Base-by-base conservation (phyloP, 1,140 invertebrate species). In the Scaptomyza montana region DNA sequence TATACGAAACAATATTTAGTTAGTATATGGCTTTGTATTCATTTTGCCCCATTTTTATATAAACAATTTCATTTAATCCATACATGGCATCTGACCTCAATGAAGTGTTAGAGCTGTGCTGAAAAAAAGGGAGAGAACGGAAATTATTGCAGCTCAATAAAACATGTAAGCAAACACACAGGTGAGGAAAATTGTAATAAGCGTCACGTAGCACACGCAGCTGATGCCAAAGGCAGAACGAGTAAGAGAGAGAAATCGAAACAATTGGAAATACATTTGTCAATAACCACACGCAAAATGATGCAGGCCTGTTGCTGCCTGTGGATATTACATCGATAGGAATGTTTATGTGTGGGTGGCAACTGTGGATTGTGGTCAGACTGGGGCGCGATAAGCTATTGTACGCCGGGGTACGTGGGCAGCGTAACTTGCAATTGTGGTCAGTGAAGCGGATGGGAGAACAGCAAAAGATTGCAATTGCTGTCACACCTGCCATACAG, bases 181-280 rank as follows among this genome's bases (percentile, higher is more conserved):
- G 47, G 19, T 45, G 49, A 64, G 61, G 47, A 60, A 62, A 76
- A 72, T 76, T 82, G 57, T 80, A 78, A 84, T 72, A 81, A 78
- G 65, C 46, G 36, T 56, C 68, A 66, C 73, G 65, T 82, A 78
- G 36, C 78, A 36, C 33, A 73, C 78, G 41, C 46, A 67, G 51
- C 43, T 36, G 64, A 41, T 54, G 30, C n/a, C 39, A 36, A 39
- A 28, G 5, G 10, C 41, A 28, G 39, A 39, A 57, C 46, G 39
- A 19, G 61, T 21, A 45, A 60, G 54, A 54, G 39, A 33, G 43
- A 71, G 47, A 66, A 67, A 33, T 53, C 63, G 56, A 72, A 73
- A 79, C 79, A 84, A 89, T 89, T 89, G 79, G 77, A 89, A 78
- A 89, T 80, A 89, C 84, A 89, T 89, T 89, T 89, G 84, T 89